phyloP scores from a whole-genome alignment of 2,888 invertebrate genomes.

The Prosapia bicincta region DNA sequence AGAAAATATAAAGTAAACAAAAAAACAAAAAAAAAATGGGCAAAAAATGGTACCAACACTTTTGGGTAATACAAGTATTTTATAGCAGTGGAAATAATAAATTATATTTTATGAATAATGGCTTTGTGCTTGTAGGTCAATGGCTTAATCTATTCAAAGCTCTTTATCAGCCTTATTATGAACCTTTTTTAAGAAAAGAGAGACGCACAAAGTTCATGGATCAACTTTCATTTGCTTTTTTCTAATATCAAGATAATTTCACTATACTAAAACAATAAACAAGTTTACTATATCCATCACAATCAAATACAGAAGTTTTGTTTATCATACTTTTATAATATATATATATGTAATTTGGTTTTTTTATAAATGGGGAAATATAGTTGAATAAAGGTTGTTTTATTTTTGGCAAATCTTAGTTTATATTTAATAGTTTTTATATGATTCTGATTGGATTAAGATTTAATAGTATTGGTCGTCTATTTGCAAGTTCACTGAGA shows the following conservation, averaged over 20 bases:
- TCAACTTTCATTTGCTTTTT: background rate
- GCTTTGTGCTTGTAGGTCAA: constrained; percentile 23
- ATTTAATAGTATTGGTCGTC: background rate
- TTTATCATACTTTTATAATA: background rate
- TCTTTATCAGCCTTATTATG: constrained; percentile 3
- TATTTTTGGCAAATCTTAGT: background rate
- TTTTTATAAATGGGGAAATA: background rate
- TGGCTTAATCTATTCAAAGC: constrained; percentile 19
- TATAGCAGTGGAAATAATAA: constrained; percentile 25
- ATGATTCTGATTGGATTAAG: background rate
- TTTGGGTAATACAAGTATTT: constrained; percentile 24
- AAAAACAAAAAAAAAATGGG: background rate
- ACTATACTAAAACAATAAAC: background rate
- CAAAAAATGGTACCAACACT: constrained; percentile 7
- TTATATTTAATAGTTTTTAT: background rate
- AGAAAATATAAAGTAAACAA: background rate
- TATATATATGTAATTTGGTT: too few relatives aligned
- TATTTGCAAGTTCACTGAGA: too few relatives aligned
- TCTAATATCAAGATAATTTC: background rate
- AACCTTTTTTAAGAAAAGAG: background rate
- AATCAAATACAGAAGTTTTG: background rate
- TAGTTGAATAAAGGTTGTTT: background rate
- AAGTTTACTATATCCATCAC: background rate
- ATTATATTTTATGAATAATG: constrained; percentile 27
- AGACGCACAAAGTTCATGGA: background rate